Evolutionary conservation across 92 coral and sea anemone species (phyloP), one percentile per base, ranked within the genome.

Genomic region (Epizoanthus illoricatus): DNA sequence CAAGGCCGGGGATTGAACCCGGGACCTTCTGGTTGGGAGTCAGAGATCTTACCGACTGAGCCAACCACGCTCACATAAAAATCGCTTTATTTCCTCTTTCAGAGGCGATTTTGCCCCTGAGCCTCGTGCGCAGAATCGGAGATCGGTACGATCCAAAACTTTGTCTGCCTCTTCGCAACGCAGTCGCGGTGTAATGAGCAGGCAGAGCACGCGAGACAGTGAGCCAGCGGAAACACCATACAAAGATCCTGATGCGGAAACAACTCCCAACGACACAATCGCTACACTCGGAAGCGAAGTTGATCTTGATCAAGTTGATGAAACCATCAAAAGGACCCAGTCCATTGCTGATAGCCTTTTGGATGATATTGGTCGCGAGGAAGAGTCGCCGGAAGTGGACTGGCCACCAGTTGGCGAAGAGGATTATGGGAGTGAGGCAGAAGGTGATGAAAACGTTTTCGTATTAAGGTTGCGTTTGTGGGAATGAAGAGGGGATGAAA

Each of bases 271-370:
- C 49, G 88, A 21, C 52, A 86, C 92, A 65, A 58, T 76, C 55
- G 92, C 92, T 28, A 91, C 97, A 49, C 91, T 86, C 54, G 97
- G 90, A 19, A 93, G 94, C 52, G 97, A 91, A 72, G 94, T 83
- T 84, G 83, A 89, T 69, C 64, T 93, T 49, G 73, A 71, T 54
- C 91, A 90, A 39, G 91, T 93, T 39, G 58, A 79, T 66, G 92
- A 85, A 54, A 71, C 62, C 4, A 55, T 69, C 7, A 74, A 67
- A 67, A 87, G 92, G 60, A 75, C 81, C 80, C 92, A 86, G 80
- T 59, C 86, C 76, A 71, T 81, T 73, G 83, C 74, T 17, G 90
- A 86, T 3, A 84, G 73, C 12, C 76, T 87, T 21, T 66, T 49
- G 57, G 93, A 74, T 40, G 88, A 80, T 49, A 70, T 83, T 43